Evolutionary conservation across 2,888 invertebrate genomes (phyloP).

Genomic region (Dinocampus coccinellae): DNA sequence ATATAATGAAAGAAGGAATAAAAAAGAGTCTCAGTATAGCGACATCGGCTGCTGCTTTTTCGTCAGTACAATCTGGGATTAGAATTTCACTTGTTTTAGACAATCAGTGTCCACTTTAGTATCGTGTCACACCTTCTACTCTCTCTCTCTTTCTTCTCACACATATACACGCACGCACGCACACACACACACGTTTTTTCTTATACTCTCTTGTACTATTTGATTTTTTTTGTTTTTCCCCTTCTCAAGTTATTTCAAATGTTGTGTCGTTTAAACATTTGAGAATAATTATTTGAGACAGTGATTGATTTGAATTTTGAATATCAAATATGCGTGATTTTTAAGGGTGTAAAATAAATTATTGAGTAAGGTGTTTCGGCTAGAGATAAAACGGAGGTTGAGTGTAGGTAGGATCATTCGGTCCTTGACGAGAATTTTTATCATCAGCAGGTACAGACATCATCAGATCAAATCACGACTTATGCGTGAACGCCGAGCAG

Average conservation of each 20-base stretch:
- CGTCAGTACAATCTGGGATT: slow-evolving; percentile 36
- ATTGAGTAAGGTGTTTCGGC: background rate
- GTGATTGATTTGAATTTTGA: background rate
- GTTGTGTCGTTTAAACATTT: slow-evolving; percentile 7
- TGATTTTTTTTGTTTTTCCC: background rate
- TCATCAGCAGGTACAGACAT: slow-evolving; percentile 41
- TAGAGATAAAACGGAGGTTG: background rate
- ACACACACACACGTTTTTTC: too few species aligned
- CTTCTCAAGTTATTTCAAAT: too few species aligned
- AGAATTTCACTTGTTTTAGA: slow-evolving; percentile 13
- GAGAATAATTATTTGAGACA: background rate
- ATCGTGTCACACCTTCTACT: slow-evolving; percentile 38
- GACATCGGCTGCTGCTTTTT: slow-evolving; percentile 37
- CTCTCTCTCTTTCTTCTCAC: background rate
- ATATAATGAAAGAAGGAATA: background rate
- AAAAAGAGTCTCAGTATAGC: slow-evolving; percentile 28
- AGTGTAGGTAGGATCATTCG: slow-evolving; percentile 23
- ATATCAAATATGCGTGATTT: slow-evolving; percentile 8
- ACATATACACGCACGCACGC: too few species aligned
- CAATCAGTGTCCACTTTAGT: slow-evolving; percentile 38
- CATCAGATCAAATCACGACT: slow-evolving; percentile 65
- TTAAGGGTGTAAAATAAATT: slow-evolving; percentile 2
- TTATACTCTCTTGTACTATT: background rate
- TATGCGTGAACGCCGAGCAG: slow-evolving; percentile 70
- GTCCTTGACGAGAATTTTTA: slow-evolving; percentile 30